Percentiles rank a stretch among this genome's conserved stretches.
phyloP scores from a whole-genome alignment of 2,888 invertebrate genomes.

The Lithophane leautieri region DNA sequence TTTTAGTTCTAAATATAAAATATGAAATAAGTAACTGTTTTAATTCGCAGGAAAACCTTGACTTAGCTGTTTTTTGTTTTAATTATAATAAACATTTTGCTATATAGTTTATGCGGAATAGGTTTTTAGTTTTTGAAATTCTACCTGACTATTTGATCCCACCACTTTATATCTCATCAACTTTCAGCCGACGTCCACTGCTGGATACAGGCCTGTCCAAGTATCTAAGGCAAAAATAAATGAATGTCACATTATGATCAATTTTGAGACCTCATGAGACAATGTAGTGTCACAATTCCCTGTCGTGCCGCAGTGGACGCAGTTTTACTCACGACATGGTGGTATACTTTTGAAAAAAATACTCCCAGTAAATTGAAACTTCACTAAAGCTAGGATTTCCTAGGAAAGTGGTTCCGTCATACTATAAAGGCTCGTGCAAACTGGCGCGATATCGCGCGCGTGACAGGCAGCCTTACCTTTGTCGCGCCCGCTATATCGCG shows the following conservation, averaged over 20 bases:
- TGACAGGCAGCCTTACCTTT: no score
- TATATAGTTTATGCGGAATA: background rate
- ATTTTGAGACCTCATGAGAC: background rate
- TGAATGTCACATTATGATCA: no score
- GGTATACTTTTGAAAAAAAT: no score
- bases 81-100: background rate
- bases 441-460: no score
- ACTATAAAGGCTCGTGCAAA: no score
- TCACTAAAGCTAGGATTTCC: no score
- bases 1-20: constrained; percentile 30
- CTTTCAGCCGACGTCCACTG: background rate
- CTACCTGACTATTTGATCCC: background rate
- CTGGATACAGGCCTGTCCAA: background rate
- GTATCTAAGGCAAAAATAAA: background rate
- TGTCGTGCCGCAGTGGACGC: background rate
- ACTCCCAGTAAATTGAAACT: no score
- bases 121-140: background rate
- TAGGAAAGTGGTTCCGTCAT: no score
- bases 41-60: constrained; percentile 27
- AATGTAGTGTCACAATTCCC: background rate
- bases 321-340: background rate
- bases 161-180: background rate
- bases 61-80: background rate
- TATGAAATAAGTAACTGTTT: constrained; percentile 27
- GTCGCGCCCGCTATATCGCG: no score